Percentiles rank a stretch among this genome's conserved stretches.
phyloP scores from a whole-genome alignment of 2,113 vertebrate genomes.

The Siniperca chuatsi region DNA sequence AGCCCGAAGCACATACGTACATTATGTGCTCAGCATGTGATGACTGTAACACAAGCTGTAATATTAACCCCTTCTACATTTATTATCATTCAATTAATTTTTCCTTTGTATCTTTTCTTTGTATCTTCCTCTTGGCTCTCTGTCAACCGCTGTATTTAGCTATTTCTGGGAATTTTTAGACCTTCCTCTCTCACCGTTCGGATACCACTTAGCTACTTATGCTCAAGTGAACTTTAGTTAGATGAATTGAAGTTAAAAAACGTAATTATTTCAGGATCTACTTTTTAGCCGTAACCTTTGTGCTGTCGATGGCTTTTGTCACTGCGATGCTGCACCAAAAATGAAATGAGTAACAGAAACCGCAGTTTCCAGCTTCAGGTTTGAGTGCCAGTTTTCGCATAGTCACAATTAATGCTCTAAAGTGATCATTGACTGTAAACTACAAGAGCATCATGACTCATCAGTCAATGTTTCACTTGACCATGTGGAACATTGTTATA shows the following conservation, averaged over 20 bases:
- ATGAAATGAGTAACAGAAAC: neutral
- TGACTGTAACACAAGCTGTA: neutral
- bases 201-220: neutral
- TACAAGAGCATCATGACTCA: neutral
- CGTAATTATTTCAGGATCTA: neutral
- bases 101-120: neutral
- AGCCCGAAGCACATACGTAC: neutral
- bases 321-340: neutral
- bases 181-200: neutral
- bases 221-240: neutral
- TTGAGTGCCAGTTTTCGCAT: neutral
- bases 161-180: neutral
- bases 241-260: neutral
- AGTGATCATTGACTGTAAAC: neutral
- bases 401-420: neutral
- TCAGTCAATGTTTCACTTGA: neutral
- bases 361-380: neutral
- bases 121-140: too few species aligned
- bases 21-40: too few species aligned
- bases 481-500: neutral
- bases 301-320: neutral
- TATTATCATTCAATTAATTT: neutral
- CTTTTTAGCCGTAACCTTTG: neutral
- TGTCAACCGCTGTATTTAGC: neutral
- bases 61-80: neutral